Percentiles rank a stretch among this genome's conserved stretches.
phyloP scores from a whole-genome alignment of 2,888 invertebrate genomes.

The Lamellibrachia columna region DNA sequence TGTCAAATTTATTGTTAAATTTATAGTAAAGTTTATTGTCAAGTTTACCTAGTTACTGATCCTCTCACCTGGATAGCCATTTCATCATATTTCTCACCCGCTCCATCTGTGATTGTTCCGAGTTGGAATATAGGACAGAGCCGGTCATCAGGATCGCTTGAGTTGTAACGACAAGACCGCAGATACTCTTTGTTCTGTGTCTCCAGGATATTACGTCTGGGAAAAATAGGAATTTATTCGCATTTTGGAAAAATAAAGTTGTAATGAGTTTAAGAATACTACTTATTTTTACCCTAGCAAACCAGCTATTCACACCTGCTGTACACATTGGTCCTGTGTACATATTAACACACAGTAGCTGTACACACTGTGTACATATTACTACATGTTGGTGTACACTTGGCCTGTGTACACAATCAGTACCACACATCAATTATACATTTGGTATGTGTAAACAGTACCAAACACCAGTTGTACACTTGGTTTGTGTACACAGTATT shows the following conservation, averaged over 20 bases:
- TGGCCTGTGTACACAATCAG: too few species aligned
- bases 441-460: too few species aligned
- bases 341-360: too few species aligned
- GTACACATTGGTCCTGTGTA: too few species aligned
- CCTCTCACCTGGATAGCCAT: constrained; percentile 54
- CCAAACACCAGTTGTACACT: too few species aligned
- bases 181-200: constrained; percentile 47
- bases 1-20: too few species aligned
- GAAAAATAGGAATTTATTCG: not conserved
- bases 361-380: too few species aligned
- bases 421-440: too few species aligned
- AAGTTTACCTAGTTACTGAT: not conserved
- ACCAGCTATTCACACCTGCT: too few species aligned
- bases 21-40: not conserved
- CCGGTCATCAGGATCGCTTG: constrained; percentile 45
- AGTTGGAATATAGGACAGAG: constrained; percentile 63
- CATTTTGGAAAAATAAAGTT: not conserved
- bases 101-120: constrained; percentile 49
- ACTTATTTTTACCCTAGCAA: not conserved
- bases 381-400: too few species aligned
- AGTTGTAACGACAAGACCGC: constrained; percentile 51
- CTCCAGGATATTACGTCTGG: constrained; percentile 60
- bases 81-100: constrained; percentile 47
- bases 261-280: not conserved
- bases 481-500: too few species aligned